These are phyloP conservation scores for Bergia sp. DNA, from an alignment of 92 coral and sea anemone genomes.

Conservation along the genomic window DNA sequence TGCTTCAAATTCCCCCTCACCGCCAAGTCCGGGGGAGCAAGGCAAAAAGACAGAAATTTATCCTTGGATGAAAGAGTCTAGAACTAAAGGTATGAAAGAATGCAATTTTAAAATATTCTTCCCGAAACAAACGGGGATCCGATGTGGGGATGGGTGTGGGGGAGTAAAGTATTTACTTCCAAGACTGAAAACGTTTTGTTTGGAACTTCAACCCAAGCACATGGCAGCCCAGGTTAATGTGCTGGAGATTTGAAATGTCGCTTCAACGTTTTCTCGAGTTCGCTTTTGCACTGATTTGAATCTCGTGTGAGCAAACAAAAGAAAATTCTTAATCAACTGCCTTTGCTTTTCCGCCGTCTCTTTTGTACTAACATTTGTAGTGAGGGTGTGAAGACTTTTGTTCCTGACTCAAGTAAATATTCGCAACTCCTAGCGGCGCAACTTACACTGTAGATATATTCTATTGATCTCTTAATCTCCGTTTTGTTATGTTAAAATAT, in stretches of 20 bases:
- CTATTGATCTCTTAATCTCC: slow-evolving; percentile 9
- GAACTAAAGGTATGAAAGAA: slow-evolving; percentile 78
- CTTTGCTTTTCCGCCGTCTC: slow-evolving; percentile 27
- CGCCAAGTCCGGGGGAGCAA: slow-evolving; percentile 37
- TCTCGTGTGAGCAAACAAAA: slow-evolving; percentile 26
- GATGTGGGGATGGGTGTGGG: slow-evolving; percentile 41
- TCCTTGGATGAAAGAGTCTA: slow-evolving; percentile 99
- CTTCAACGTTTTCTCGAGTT: not conserved
- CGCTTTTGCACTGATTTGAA: not conserved
- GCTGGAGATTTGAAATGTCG: not conserved
- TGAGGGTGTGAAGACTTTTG: slow-evolving; percentile 34
- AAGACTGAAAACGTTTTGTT: not conserved
- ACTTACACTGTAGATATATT: slow-evolving; percentile 20
- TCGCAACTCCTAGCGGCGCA: not conserved
- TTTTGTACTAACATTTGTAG: slow-evolving; percentile 26
- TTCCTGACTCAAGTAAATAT: not conserved
- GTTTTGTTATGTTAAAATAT: slow-evolving; percentile 59
- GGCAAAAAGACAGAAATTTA: slow-evolving; percentile 55
- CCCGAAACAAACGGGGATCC: not conserved
- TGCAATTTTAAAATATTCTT: not conserved
- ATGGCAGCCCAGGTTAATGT: not conserved
- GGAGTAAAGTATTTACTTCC: not conserved
- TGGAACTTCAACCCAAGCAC: not conserved
- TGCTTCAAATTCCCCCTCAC: slow-evolving; percentile 34
- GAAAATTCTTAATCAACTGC: slow-evolving; percentile 10